phyloP scores from a whole-genome alignment of 2,888 invertebrate species.

The Nomada ruficornis region DNA sequence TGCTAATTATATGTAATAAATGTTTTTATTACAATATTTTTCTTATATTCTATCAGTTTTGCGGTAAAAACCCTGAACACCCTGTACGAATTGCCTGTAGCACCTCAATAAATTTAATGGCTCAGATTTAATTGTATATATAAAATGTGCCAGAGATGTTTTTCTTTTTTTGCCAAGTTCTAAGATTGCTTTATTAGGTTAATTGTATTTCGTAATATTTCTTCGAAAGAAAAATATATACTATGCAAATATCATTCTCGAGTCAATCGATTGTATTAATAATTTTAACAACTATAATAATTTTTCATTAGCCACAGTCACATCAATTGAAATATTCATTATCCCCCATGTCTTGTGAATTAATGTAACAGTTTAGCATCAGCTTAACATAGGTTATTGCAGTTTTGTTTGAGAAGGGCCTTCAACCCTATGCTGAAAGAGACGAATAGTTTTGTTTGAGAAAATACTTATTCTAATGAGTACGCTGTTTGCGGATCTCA shows the following conservation, averaged over 20 bases:
- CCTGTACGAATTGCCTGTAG: too few relatives aligned
- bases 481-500: neutral
- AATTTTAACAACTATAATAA: neutral
- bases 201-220: neutral
- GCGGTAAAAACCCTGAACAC: too few relatives aligned
- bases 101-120: too few relatives aligned
- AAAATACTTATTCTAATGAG: slow-evolving; percentile 12
- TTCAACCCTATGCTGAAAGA: neutral
- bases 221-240: too few relatives aligned
- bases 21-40: too few relatives aligned
- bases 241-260: neutral
- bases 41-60: too few relatives aligned
- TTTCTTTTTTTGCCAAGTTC: too few relatives aligned
- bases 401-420: neutral
- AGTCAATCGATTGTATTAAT: neutral
- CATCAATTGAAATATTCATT: slow-evolving; percentile 5
- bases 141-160: too few relatives aligned
- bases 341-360: neutral
- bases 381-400: neutral
- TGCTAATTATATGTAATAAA: too few relatives aligned
- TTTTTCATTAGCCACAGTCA: too few relatives aligned
- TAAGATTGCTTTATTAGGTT: neutral
- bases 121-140: too few relatives aligned
- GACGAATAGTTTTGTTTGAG: slow-evolving; percentile 1
- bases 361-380: neutral